Base-by-base conservation (phyloP, 2,113 vertebrate genomes). In the Corydoras sp. region DNA sequence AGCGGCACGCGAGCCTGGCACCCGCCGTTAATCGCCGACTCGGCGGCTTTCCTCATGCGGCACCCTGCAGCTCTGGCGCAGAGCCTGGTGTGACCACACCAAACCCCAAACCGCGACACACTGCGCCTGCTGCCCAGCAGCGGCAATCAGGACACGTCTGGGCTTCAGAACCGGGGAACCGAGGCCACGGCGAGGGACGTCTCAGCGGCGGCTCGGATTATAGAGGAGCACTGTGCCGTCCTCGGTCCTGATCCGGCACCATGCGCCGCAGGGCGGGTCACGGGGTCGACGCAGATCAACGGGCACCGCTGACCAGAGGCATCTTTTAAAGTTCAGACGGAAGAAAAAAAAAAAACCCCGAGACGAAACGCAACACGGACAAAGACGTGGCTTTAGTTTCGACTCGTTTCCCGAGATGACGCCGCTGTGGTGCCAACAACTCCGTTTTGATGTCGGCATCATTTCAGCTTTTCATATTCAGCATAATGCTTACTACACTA, bases 81-180 rank as follows among this genome's bases (percentile, higher is more conserved):
- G 51, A 49, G 65, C 63, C 61, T 61, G 15, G 61, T 64, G 18
- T 68, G 68, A 72, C 73, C 69, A 78, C 62, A 69, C 62, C 73
- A 53, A 72, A 69, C 73, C 77, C 75, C 77, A 78, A 75, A 72
- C 77, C 73, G 43, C 77, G 64, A 73, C 61, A 65, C 31, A 50
- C 24, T 65, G 73, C 31, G 50, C 65, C 65, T 51, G 50, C 74
- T 69, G 69, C 65, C 29, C 12, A 48, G 31, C 72, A 75, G 73
- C 58, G 30, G 65, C 71, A 72, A 73, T 75, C 55, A 76, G 72
- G 62, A 75, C 61, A 72, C 69, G 61, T 78, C 32, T 65, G 69
- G 56, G n/a, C n/a, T n/a, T n/a, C n/a, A n/a, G n/a, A 24, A 24
- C 18, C 18, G 1, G 18, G 18, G 18, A 24, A 24, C 18, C 18